These are phyloP conservation scores for Arion vulgaris DNA, from an alignment of 1,140 invertebrate genomes.

Conservation along the genomic window DNA sequence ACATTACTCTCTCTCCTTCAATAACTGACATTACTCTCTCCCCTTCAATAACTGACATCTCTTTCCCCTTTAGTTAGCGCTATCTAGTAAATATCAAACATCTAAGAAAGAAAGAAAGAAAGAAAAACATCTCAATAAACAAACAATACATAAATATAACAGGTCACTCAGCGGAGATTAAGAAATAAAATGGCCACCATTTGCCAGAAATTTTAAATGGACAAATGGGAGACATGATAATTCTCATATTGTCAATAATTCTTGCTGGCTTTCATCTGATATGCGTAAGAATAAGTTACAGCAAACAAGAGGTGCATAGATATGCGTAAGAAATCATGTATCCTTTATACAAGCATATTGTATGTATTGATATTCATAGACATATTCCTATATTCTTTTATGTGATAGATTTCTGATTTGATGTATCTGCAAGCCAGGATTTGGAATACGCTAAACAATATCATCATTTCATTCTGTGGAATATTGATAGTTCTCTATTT, in stretches of 20 bases:
- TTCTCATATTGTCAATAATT: not conserved
- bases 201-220: conserved; percentile 14
- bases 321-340: conserved; percentile 7
- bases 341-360: conserved; percentile 16
- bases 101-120: too few species aligned
- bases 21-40: too few species aligned
- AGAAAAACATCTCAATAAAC: not conserved
- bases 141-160: not conserved
- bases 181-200: not conserved
- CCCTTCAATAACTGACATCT: too few species aligned
- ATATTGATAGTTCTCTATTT: conserved; percentile 26
- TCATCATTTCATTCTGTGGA: not conserved
- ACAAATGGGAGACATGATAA: conserved; percentile 4
- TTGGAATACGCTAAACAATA: conserved; percentile 25
- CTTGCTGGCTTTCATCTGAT: conserved; percentile 4
- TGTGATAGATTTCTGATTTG: conserved; percentile 31
- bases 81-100: too few species aligned
- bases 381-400: not conserved
- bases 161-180: not conserved
- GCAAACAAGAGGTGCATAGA: not conserved
- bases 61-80: too few species aligned
- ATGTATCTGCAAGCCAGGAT: conserved; percentile 11
- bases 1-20: too few species aligned
- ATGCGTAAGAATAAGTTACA: conserved; percentile 7
- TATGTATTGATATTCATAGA: conserved; percentile 12